Conservation (phyloP, 2,888 invertebrate genomes). For the Cataglyphis altisquamis region DNA sequence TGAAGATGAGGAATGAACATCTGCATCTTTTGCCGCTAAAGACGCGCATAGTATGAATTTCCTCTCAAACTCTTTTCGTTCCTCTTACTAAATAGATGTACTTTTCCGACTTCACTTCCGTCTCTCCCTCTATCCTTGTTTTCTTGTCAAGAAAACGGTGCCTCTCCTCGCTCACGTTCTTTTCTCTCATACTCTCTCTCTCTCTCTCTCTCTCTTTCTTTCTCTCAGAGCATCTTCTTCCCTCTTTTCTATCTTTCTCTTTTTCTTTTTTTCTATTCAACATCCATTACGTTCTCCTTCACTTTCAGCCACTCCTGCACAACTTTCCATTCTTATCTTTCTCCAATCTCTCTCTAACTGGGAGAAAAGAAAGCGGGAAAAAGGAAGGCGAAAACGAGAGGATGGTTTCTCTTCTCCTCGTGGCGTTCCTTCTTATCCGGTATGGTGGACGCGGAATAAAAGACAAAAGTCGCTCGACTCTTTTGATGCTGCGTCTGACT, state of each 20-base stretch:
- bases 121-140: conserved; percentile 1
- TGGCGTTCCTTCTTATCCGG: conserved; percentile 66
- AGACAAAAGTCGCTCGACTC: conserved; percentile 70
- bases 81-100: conserved; percentile 48
- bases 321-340: conserved; percentile 28
- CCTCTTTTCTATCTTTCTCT: conserved; percentile 6
- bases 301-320: conserved; percentile 32
- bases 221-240: not conserved
- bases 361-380: conserved; percentile 57
- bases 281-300: conserved; percentile 54
- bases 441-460: conserved; percentile 69
- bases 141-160: conserved; percentile 9
- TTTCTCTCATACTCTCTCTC: not conserved
- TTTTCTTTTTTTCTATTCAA: conserved; percentile 33
- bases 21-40: conserved; percentile 45
- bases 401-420: conserved; percentile 54
- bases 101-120: conserved; percentile 38
- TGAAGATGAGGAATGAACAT: conserved; percentile 15
- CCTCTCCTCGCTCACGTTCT: not conserved
- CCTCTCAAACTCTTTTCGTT: conserved; percentile 31
- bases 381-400: conserved; percentile 31
- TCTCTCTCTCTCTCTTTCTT: conserved; percentile 6
- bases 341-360: conserved; percentile 54
- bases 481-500: conserved; percentile 67
- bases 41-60: conserved; percentile 49